phyloP scores from a whole-genome alignment of 2,888 invertebrate species.

The Oxyscelio sp. region DNA sequence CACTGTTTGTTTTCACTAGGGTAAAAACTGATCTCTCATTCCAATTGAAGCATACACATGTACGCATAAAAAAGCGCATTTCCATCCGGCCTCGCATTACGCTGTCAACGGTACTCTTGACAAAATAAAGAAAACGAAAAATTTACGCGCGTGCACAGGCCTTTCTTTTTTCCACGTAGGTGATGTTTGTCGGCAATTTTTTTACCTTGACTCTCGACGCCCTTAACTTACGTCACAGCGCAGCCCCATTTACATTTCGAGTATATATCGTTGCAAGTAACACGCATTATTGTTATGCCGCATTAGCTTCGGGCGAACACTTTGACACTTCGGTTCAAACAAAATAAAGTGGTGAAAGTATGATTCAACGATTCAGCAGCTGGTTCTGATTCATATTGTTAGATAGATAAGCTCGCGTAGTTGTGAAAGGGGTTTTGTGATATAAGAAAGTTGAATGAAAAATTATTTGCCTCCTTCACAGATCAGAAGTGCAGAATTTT shows the following conservation, averaged over 20 bases:
- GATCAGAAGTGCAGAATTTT: too few species aligned
- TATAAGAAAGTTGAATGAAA: too few species aligned
- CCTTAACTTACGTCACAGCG: slow-evolving; percentile 42
- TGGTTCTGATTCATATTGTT: slow-evolving; percentile 5
- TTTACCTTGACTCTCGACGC: slow-evolving; percentile 56
- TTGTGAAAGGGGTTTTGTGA: not conserved
- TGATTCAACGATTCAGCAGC: not conserved
- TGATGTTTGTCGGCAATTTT: slow-evolving; percentile 41
- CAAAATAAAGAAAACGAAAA: slow-evolving; percentile 35
- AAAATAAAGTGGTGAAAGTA: slow-evolving; percentile 17
- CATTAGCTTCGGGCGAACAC: not conserved
- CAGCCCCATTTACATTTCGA: slow-evolving; percentile 47
- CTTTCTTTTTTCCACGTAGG: slow-evolving; percentile 49
- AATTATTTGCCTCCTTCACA: too few species aligned
- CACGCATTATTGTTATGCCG: slow-evolving; percentile 16
- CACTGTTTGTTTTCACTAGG: too few species aligned
- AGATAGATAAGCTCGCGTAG: not conserved
- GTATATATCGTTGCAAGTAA: slow-evolving; percentile 18
- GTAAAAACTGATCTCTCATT: too few species aligned
- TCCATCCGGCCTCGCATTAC: slow-evolving; percentile 16
- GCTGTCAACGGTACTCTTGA: slow-evolving; percentile 33
- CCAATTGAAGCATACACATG: slow-evolving; percentile 22
- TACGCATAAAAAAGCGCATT: slow-evolving; percentile 11
- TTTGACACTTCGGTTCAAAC: slow-evolving; percentile 17
- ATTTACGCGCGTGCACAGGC: not conserved